Conservation (phyloP, 2,113 vertebrate genomes). For the Montifringilla adamsi region DNA sequence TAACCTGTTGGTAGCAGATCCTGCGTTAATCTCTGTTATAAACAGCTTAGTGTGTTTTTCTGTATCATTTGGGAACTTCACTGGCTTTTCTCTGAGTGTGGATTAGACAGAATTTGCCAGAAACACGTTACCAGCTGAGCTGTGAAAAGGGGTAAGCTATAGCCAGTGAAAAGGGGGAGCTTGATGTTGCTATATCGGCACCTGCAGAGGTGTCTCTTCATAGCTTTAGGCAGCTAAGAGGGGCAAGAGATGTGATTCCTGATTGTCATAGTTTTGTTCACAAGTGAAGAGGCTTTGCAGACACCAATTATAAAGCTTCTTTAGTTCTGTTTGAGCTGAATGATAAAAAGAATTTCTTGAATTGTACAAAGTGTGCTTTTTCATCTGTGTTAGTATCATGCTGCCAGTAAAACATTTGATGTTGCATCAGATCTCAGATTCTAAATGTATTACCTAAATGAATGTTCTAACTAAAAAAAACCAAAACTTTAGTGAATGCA, state of each 20-base stretch:
- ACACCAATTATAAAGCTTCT: neutral
- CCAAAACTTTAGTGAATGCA: neutral
- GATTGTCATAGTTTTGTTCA: neutral
- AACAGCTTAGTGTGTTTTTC: neutral
- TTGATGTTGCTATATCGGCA: neutral
- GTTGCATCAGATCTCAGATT: neutral
- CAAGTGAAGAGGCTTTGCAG: neutral
- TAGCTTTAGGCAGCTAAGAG: neutral
- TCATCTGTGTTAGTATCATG: neutral
- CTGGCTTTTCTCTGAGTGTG: neutral
- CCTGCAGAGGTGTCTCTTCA: neutral
- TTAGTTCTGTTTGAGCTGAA: neutral
- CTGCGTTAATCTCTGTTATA: neutral
- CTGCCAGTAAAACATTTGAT: neutral
- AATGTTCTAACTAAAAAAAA: neutral
- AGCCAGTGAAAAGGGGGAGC: neutral
- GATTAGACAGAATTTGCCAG: neutral
- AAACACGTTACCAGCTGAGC: neutral
- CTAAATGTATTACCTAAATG: neutral
- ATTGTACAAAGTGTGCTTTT: neutral
- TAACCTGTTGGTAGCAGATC: neutral
- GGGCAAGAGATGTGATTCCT: neutral
- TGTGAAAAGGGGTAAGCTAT: neutral
- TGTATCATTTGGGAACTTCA: neutral
- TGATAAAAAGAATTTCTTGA: neutral